Evolutionary conservation across 2,888 invertebrate genomes (phyloP).

Genomic region (Clivina fossor): DNA sequence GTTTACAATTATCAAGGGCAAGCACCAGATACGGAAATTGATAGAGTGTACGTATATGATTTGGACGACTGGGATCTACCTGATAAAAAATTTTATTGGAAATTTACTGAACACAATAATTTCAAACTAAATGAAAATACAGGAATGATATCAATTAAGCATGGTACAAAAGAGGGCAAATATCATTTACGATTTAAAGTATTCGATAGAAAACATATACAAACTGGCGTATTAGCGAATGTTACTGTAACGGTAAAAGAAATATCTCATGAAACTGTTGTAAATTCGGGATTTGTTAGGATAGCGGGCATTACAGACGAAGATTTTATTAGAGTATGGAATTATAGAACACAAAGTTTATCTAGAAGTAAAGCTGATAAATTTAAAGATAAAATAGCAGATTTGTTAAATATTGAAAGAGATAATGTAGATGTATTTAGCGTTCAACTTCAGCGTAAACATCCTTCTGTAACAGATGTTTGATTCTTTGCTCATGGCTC

Average conservation of each 20-base stretch:
- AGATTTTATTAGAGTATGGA: constrained; percentile 93
- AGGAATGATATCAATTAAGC: constrained; percentile 94
- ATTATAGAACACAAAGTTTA: constrained; percentile 82
- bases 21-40: constrained; percentile 85
- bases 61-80: constrained; percentile 98
- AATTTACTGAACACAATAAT: constrained; percentile 79
- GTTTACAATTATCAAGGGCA: constrained; percentile 96
- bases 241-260: too few species aligned
- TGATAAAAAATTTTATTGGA: constrained; percentile 97
- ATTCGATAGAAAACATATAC: constrained; percentile 91
- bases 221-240: constrained; percentile 91
- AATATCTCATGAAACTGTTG: too few species aligned
- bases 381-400: constrained; percentile 84
- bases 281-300: too few species aligned
- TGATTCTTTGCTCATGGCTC: constrained; percentile 95
- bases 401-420: constrained; percentile 79
- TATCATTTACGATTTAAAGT: too few species aligned
- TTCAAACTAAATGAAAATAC: constrained; percentile 89
- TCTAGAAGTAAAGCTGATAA: constrained; percentile 87
- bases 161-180: constrained; percentile 85
- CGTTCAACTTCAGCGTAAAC: constrained; percentile 83
- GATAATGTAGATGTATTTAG: constrained; percentile 96
- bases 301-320: too few species aligned
- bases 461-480: constrained; percentile 88
- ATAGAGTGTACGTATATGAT: constrained; percentile 95